Conservation (phyloP, 2,113 vertebrate species). For the Oreochromis niloticus region DNA sequence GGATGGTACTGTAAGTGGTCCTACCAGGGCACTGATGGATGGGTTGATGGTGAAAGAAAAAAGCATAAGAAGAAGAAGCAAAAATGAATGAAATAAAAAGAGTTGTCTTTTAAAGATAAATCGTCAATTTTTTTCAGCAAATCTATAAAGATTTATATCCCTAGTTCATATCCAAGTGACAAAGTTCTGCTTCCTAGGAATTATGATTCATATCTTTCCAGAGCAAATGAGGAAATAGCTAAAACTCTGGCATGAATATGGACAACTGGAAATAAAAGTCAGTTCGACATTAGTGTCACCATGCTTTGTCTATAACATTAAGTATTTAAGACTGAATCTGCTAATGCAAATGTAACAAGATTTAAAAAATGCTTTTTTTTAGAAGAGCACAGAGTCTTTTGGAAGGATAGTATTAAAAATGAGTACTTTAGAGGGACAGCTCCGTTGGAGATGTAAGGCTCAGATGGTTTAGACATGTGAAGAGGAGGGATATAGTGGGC, state of each 20-base stretch:
- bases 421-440: neutral
- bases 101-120: neutral
- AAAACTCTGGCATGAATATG: neutral
- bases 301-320: neutral
- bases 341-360: neutral
- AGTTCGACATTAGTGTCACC: neutral
- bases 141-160: neutral
- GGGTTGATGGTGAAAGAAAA: neutral
- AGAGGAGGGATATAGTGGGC: neutral
- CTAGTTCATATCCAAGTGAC: neutral
- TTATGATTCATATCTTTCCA: neutral
- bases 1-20: neutral
- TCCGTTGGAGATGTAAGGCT: neutral
- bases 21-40: neutral
- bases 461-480: neutral
- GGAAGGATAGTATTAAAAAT: neutral
- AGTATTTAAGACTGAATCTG: neutral
- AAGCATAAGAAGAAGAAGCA: neutral
- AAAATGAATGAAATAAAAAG: neutral
- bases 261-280: neutral
- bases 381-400: neutral
- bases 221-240: neutral
- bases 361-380: neutral
- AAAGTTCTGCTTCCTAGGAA: neutral
- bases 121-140: neutral